A percentile compares a stretch with the other conserved stretches of the same genome.
These are phyloP conservation scores for Hiodon alosoides DNA, from an alignment of 2,113 vertebrate species.

Conservation along the genomic window DNA sequence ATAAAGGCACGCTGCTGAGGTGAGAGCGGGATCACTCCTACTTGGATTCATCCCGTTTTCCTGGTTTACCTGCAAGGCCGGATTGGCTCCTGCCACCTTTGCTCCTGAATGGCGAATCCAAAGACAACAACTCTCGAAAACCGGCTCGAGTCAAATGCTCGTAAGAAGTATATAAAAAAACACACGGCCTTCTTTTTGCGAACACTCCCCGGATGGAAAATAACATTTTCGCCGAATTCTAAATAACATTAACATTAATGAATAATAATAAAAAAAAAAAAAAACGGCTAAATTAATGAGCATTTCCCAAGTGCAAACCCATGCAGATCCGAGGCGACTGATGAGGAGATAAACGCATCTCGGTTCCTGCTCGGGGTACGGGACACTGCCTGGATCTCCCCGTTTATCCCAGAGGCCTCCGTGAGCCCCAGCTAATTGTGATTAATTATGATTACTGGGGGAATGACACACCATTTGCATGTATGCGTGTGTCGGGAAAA, in stretches of 20 bases:
- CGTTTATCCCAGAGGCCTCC: not conserved
- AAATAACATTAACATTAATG: not conserved
- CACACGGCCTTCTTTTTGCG: not conserved
- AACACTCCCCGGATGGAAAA: not conserved
- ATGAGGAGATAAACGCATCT: not conserved
- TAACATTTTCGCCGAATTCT: not conserved
- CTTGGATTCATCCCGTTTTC: not conserved
- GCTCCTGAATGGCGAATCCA: constrained; percentile 57
- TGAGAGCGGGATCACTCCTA: constrained; percentile 31
- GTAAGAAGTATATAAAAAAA: not conserved
- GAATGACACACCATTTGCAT: constrained; percentile 33
- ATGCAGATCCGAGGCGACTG: not conserved
- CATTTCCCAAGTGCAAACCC: not conserved
- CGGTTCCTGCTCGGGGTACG: not conserved
- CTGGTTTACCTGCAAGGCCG: constrained; percentile 37
- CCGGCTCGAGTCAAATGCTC: not conserved
- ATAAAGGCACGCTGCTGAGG: constrained; percentile 18
- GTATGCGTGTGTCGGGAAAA: not conserved
- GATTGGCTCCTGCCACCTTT: constrained; percentile 52
- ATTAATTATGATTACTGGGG: constrained; percentile 38
- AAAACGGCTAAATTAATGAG: constrained; percentile 9
- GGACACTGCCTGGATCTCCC: not conserved
- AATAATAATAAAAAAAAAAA: not conserved
- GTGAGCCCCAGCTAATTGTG: constrained; percentile 32
- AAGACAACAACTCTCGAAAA: constrained; percentile 59